Base-by-base conservation (phyloP, 2,888 invertebrate species). In the Aspidiotus rigidus region DNA sequence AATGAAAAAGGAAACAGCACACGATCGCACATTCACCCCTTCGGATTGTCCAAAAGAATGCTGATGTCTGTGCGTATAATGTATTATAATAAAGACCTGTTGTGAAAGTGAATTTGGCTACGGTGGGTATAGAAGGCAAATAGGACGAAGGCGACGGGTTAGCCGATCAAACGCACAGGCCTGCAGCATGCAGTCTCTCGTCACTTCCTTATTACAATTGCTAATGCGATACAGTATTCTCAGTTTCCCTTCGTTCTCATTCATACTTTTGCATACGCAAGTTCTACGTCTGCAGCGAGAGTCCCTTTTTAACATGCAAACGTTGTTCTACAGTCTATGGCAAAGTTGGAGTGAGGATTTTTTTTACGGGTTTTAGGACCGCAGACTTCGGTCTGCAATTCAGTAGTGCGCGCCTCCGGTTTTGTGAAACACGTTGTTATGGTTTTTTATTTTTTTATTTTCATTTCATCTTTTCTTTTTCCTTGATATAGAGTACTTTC, bases 231-330 rank as follows among this genome's bases (percentile, higher is more conserved):
- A 71, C 71, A 70, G 69, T 71, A 59, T 62, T 66, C 70, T 66
- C 69, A 53, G 64, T 69, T 49, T 28, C 71, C 71, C 71, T 71
- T 73, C 73, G 73, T 73, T 74, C 73, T 74, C 75, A 74, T 75
- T 74, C 74, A 75, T 75, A 74, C 74, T 75, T 75, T 75, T 74
- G 74, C 74, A 74, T 75, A 74, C 73, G 72, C 73, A 73, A 73
- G 66, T 60, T 67, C 44, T 55, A 61, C 67, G 54, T 62, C 42
- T 55, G 54, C 54, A 28, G 5, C 11, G n/a, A 60, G 41, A 57
- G 74, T 75, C 74, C 74, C 75, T 75, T 74, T 75, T 75, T 75
- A 75, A 74, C 75, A 75, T 75, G 75, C 75, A 74, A 75, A 75
- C 73, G 73, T 69, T 67, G 67, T 67, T 64, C 57, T 57, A 59